Evolutionary conservation across 2,888 invertebrate genomes (phyloP), one percentile per base, ranked within the genome.

Genomic region (Parapristionchus giblindavisi): DNA sequence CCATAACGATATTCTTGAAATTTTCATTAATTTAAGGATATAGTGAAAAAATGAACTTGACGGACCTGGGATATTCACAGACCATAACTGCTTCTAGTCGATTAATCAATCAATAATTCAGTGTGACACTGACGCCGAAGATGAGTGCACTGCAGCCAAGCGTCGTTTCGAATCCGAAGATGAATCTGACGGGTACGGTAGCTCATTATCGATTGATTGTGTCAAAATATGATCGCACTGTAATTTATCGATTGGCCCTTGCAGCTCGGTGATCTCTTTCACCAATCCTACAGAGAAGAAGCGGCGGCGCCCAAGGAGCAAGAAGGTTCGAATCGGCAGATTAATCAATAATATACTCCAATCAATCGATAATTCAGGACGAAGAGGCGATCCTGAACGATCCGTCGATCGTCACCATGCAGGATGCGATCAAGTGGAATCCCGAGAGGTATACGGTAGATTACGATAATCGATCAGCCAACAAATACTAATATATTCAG

Each of bases 381-480:
- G 81, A 81, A 36, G 81, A 81, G 66, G 71, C 83, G 29, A 76
- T 85, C 27, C 77, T 85, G 56, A 78, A 83, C 61, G 86, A 86
- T 40, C 77, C 80, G 76, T 77, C 80, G 40, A 84, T 84, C 5
- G 79, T 85, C 32, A 80, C 80, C 17, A 56, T 77, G 52, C 58
- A 75, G n/a, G 85, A 87, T 52, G 82, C 85, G 29, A 60, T 76
- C 36, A 75, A 82, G 77, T 86, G 86, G 86, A 82, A 83, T 77
- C 86, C 86, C 17, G 84, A 84, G 6, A 78, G 86, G 8, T 78
- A 85, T 60, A 43, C 43, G 8, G 43, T 17, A 14, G 43, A 43
- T 43, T 17, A 43, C 17, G 43, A 43, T 43, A 17, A 43, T n/a
- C n/a, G n/a, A n/a, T n/a, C n/a, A n/a, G n/a, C n/a, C n/a, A n/a